phyloP scores from a whole-genome alignment of 2,888 invertebrate species.

The Elegia similella region DNA sequence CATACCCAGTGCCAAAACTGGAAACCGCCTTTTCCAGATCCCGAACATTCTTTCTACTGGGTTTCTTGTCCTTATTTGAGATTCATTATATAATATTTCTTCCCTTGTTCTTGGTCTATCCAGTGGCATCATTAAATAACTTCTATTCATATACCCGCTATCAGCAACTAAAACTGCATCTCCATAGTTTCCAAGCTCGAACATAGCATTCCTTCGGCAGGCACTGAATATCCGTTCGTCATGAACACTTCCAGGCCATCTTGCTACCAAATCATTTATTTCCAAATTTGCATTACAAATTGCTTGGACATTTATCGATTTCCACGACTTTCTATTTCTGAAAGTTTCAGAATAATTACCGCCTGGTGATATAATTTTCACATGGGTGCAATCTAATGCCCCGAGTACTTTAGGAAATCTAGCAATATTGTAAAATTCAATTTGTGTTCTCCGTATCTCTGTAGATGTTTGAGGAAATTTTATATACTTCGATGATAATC shows the following conservation, averaged over 20 bases:
- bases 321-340: too few relatives aligned
- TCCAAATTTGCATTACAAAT: too few relatives aligned
- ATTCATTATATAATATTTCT: slow-evolving; percentile 26
- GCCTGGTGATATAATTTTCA: too few relatives aligned
- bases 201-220: slow-evolving; percentile 18
- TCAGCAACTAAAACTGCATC: slow-evolving; percentile 25
- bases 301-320: too few relatives aligned
- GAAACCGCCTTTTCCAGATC: slow-evolving; percentile 23
- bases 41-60: slow-evolving; percentile 19
- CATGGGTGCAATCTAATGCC: too few relatives aligned
- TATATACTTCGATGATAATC: neutral
- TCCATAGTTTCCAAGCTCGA: slow-evolving; percentile 23
- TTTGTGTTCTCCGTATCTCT: slow-evolving; percentile 5
- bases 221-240: too few relatives aligned
- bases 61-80: slow-evolving; percentile 25
- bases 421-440: slow-evolving; percentile 13
- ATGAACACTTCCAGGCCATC: too few relatives aligned
- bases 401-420: too few relatives aligned
- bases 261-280: too few relatives aligned
- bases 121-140: slow-evolving; percentile 25
- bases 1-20: slow-evolving; percentile 18
- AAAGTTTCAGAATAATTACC: too few relatives aligned
- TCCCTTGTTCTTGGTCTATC: slow-evolving; percentile 19
- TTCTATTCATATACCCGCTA: slow-evolving; percentile 22
- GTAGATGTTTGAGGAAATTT: neutral